Conservation (phyloP, 2,113 vertebrate species). For the Coptodon rendalli region DNA sequence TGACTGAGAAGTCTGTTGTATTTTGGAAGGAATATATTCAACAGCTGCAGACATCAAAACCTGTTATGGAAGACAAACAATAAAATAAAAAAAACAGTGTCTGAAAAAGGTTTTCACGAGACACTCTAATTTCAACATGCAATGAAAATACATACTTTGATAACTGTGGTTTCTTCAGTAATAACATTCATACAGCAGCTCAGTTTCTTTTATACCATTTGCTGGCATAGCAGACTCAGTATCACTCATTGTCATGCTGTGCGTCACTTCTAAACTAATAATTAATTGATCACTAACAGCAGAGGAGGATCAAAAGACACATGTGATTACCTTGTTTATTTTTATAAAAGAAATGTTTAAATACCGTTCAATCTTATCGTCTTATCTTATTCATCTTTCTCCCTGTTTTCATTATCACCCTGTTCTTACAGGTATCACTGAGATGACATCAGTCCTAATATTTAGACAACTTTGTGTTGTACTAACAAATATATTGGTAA, state of each 20-base stretch:
- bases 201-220: not conserved
- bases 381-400: not conserved
- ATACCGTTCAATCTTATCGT: fast-evolving
- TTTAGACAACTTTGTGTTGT: not conserved
- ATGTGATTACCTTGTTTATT: not conserved
- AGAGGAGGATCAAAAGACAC: not conserved
- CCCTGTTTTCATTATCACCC: not conserved
- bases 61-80: not conserved
- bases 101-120: not conserved
- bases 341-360: not conserved
- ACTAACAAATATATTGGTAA: not conserved
- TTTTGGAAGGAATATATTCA: not conserved
- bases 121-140: not conserved
- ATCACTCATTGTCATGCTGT: not conserved
- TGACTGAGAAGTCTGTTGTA: not conserved
- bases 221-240: not conserved
- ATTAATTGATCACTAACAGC: not conserved
- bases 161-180: not conserved
- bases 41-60: not conserved
- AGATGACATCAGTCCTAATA: not conserved
- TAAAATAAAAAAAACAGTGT: not conserved
- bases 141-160: not conserved
- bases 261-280: fast-evolving
- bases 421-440: not conserved
- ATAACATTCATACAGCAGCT: not conserved